These are phyloP conservation scores for Papilio helenus DNA, from an alignment of 1,140 invertebrate genomes.

Conservation along the genomic window DNA sequence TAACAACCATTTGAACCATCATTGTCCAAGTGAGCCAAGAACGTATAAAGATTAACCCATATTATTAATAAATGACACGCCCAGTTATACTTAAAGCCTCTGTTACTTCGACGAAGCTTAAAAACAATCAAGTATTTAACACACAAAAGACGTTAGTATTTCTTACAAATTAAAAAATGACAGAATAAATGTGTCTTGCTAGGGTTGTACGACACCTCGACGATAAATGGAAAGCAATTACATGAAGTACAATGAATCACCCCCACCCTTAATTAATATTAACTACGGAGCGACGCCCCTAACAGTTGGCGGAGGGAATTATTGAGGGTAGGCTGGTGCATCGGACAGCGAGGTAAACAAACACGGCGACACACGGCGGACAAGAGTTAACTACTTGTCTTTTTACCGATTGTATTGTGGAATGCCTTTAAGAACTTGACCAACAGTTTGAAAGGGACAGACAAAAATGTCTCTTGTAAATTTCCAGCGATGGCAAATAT, in stretches of 20 bases:
- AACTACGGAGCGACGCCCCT: slow-evolving; percentile 72
- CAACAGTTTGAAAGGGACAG: not conserved
- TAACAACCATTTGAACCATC: not conserved
- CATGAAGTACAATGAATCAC: slow-evolving; percentile 61
- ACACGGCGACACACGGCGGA: slow-evolving; percentile 54
- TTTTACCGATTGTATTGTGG: not conserved
- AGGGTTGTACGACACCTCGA: slow-evolving; percentile 48
- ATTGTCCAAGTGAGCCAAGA: not conserved
- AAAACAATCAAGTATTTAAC: not conserved
- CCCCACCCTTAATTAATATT: slow-evolving; percentile 77
- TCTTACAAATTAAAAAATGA: slow-evolving; percentile 24
- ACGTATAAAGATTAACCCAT: not conserved
- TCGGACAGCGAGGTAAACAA: slow-evolving; percentile 72
- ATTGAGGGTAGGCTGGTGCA: slow-evolving; percentile 63
- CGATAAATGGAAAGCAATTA: slow-evolving; percentile 71
- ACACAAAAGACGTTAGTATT: not conserved
- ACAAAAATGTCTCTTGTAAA: too few species aligned
- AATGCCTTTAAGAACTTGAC: not conserved
- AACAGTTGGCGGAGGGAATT: slow-evolving; percentile 61
- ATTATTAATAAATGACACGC: not conserved
- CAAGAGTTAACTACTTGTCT: slow-evolving; percentile 13
- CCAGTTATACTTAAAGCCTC: not conserved
- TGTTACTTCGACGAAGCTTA: not conserved
- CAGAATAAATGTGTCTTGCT: slow-evolving; percentile 37
- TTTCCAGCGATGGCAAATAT: too few species aligned